phyloP scores from a whole-genome alignment of 2,113 vertebrate genomes.

The Ceyx melanurus region DNA sequence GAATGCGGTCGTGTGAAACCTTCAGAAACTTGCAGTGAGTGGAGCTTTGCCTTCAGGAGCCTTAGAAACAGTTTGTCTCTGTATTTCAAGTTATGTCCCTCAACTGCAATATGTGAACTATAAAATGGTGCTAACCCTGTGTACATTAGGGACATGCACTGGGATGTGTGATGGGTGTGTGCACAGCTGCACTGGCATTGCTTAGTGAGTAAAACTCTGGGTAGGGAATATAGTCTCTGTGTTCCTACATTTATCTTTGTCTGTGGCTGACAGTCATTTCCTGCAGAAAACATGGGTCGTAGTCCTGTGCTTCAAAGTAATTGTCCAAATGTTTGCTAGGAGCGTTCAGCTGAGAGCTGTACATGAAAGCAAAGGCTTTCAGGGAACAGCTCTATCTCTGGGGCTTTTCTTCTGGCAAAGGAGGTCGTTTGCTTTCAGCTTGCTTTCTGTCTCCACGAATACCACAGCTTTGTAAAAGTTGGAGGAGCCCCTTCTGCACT shows the following conservation, averaged over 20 bases:
- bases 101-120: not conserved
- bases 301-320: not conserved
- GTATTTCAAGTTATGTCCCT: not conserved
- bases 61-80: not conserved
- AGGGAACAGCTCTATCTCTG: not conserved
- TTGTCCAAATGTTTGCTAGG: not conserved
- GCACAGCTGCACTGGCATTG: not conserved
- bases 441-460: not conserved
- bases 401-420: not conserved
- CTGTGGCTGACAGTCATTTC: not conserved
- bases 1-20: not conserved
- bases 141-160: rapidly evolving
- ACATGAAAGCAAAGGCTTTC: not conserved
- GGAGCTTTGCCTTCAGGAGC: not conserved
- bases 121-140: not conserved
- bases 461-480: not conserved
- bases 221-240: not conserved
- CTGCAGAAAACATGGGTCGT: not conserved
- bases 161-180: rapidly evolving
- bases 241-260: not conserved
- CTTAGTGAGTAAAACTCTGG: not conserved
- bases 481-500: not conserved
- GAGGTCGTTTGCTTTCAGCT: not conserved
- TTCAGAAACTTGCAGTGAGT: not conserved
- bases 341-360: not conserved